phyloP scores from a whole-genome alignment of 2,113 vertebrate species.

The Rhea pennata region DNA sequence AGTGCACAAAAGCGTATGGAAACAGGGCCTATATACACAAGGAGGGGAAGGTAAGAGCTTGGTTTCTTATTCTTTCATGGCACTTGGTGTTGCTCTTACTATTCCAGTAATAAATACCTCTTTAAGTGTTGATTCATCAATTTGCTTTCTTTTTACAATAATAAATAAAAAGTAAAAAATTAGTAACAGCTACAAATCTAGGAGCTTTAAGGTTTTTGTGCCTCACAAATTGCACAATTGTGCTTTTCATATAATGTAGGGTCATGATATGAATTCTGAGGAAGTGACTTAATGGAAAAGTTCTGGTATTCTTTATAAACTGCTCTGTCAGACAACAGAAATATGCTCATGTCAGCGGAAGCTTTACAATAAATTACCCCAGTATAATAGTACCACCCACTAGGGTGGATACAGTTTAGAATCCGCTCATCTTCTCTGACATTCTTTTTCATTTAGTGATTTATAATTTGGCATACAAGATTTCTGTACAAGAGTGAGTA shows the following conservation, averaged over 20 bases:
- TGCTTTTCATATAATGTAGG: neutral
- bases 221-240: neutral
- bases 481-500: neutral
- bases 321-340: slow-evolving; percentile 16
- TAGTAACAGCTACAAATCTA: neutral
- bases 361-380: neutral
- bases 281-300: slow-evolving; percentile 18
- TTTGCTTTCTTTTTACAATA: neutral
- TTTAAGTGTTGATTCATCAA: neutral
- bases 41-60: neutral
- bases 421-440: slow-evolving; percentile 21
- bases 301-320: slow-evolving; percentile 43
- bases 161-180: neutral
- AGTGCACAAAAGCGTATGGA: neutral
- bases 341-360: neutral
- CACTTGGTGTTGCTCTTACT: neutral
- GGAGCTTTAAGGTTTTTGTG: neutral
- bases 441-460: neutral
- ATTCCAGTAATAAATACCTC: neutral
- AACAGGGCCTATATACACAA: neutral
- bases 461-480: neutral
- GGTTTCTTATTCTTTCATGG: neutral
- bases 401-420: neutral
- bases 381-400: slow-evolving; percentile 15
- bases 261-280: neutral